Conservation (phyloP, 2,888 invertebrate species). For the Magallana nippona region DNA sequence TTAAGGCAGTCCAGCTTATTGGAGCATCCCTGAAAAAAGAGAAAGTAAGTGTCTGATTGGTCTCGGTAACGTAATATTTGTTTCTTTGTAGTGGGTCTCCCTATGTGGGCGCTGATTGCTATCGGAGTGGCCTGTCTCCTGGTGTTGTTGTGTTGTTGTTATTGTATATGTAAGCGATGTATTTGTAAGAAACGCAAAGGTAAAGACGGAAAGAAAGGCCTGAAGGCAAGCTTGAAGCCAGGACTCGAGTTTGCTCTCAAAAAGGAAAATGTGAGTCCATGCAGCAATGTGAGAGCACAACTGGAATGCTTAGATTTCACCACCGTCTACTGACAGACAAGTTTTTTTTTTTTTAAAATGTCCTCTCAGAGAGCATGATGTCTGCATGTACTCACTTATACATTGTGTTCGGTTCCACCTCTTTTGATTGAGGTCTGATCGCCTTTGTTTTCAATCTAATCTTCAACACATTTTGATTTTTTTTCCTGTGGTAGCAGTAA, state of each 20-base stretch:
- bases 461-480: conserved; percentile 17
- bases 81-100: conserved; percentile 16
- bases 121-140: conserved; percentile 50
- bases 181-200: conserved; percentile 77
- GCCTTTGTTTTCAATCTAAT: not conserved
- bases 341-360: not conserved
- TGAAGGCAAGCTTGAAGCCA: conserved; percentile 88
- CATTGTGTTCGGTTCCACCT: not conserved
- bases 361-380: not conserved
- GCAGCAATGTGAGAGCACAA: not conserved
- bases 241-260: conserved; percentile 97
- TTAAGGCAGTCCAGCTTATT: conserved; percentile 96
- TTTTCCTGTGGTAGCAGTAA: not conserved
- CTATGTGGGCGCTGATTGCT: conserved; percentile 19
- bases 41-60: conserved; percentile 86
- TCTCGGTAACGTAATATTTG: not conserved
- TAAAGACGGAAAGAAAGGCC: conserved; percentile 85
- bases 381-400: not conserved
- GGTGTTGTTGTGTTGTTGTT: conserved; percentile 74
- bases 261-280: conserved; percentile 92
- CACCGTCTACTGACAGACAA: conserved; percentile 20
- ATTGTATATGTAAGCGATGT: conserved; percentile 78
- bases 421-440: not conserved
- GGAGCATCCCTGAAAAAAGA: conserved; percentile 99
- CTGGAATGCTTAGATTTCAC: not conserved